Conservation (phyloP, 37 sponge, comb jelly and placozoan genomes). For the Mnemiopsis leidyi region DNA sequence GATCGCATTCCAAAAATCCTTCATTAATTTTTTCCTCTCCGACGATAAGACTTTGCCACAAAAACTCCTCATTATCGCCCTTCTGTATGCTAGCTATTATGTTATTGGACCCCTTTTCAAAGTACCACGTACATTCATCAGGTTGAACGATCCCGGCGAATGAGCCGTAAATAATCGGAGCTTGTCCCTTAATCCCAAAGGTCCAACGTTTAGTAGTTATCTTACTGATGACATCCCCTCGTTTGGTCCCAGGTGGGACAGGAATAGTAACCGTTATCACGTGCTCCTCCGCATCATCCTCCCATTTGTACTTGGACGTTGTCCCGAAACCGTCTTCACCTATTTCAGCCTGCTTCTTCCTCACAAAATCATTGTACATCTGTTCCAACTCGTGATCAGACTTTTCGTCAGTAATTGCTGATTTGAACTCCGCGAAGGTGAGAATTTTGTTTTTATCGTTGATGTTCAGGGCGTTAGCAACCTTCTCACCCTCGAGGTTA, state of each 20-base stretch:
- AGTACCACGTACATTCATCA: constrained; percentile 66
- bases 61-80: constrained; percentile 4
- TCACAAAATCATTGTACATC: constrained; percentile 35
- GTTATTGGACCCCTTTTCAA: constrained; percentile 22
- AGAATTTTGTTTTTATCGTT: neutral
- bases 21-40: constrained; percentile 60
- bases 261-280: constrained; percentile 60
- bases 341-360: constrained; percentile 11
- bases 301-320: constrained; percentile 63
- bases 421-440: constrained; percentile 65
- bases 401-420: neutral
- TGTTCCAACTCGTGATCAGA: neutral
- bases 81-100: constrained; percentile 63
- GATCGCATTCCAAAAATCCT: neutral
- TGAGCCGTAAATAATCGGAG: constrained; percentile 37
- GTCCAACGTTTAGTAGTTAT: constrained; percentile 44
- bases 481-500: neutral
- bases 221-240: constrained; percentile 29
- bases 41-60: constrained; percentile 57
- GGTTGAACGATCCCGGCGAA: constrained; percentile 41
- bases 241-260: constrained; percentile 59
- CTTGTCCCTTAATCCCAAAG: constrained; percentile 47
- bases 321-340: constrained; percentile 53
- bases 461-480: neutral
- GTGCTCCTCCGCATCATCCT: constrained; percentile 65